These are phyloP conservation scores for Cryptotis parvus DNA, from an alignment of 2,113 vertebrate genomes.

Conservation along the genomic window DNA sequence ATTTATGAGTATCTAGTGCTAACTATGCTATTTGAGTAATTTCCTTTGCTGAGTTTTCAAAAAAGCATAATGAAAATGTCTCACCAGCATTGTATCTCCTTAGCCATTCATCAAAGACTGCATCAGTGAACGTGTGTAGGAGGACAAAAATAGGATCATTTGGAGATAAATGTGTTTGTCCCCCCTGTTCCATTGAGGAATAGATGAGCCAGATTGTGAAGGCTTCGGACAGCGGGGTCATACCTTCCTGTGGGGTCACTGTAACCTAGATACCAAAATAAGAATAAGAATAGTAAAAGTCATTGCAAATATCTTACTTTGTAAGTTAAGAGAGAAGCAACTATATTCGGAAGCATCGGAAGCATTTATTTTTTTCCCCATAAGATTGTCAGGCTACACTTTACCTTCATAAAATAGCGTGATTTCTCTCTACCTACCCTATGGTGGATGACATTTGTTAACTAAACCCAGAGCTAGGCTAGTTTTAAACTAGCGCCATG, in stretches of 20 bases:
- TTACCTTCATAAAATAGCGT: slow-evolving; percentile 23
- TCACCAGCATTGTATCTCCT: slow-evolving; percentile 93
- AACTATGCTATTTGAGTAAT: neutral
- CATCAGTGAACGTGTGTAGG: slow-evolving; percentile 97
- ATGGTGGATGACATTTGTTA: neutral
- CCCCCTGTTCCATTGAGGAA: slow-evolving; percentile 98
- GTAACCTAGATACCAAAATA: slow-evolving; percentile 90
- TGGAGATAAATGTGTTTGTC: slow-evolving; percentile 97
- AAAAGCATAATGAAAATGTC: slow-evolving; percentile 18
- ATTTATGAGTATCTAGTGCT: slow-evolving; percentile 6
- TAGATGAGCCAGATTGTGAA: slow-evolving; percentile 98
- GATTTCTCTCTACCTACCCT: neutral
- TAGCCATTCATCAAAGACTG: slow-evolving; percentile 98
- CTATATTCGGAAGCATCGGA: slow-evolving; percentile 3
- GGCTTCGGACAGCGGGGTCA: slow-evolving; percentile 94
- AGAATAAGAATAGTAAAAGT: slow-evolving; percentile 53
- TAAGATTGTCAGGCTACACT: slow-evolving; percentile 32
- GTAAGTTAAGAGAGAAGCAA: slow-evolving; percentile 23
- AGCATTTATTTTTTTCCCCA: neutral
- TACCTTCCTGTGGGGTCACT: slow-evolving; percentile 95
- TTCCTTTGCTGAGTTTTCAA: neutral
- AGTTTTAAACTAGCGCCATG: slow-evolving; percentile 23
- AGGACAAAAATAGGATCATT: slow-evolving; percentile 98
- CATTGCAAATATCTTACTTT: slow-evolving; percentile 8
- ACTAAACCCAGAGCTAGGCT: neutral